Percentiles rank a stretch among this genome's conserved stretches.
Evolutionary conservation across 2,797 vertebrate genomes (phyloP).

Genomic region (Urophycis tenuis): DNA sequence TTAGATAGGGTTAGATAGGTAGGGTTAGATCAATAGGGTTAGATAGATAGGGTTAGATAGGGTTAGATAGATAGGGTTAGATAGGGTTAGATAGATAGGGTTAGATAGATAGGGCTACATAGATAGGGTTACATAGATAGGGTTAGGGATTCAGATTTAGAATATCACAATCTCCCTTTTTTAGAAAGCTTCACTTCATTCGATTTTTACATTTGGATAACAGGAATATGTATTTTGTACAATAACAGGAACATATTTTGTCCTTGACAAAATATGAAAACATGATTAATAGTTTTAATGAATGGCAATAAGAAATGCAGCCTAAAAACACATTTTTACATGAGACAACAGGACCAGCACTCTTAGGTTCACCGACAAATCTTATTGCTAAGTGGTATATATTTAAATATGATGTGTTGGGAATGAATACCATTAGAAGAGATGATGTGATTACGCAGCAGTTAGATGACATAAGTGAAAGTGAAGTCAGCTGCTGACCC

Average conservation of each 20-base stretch:
- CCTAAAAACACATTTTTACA: not conserved
- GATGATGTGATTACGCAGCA: slow-evolving; percentile 58
- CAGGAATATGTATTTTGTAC: not conserved
- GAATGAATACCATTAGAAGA: slow-evolving; percentile 42
- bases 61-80: no score
- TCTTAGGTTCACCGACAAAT: not conserved
- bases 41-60: no score
- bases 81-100: no score
- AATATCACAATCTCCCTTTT: not conserved
- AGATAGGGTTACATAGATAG: no score
- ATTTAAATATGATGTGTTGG: slow-evolving; percentile 44
- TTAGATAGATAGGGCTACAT: no score
- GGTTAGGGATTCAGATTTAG: not conserved
- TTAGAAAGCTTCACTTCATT: not conserved
- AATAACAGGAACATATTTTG: no score
- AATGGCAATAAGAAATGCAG: not conserved
- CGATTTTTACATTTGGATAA: not conserved
- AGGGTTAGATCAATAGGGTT: no score
- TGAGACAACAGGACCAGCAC: not conserved
- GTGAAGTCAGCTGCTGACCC: slow-evolving; percentile 56
- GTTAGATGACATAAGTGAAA: slow-evolving; percentile 42
- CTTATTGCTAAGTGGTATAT: not conserved
- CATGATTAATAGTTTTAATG: not conserved
- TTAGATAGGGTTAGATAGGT: no score
- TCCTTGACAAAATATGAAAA: no score